Base-by-base conservation (phyloP, 2,888 invertebrate species). In the Meloe dianella region DNA sequence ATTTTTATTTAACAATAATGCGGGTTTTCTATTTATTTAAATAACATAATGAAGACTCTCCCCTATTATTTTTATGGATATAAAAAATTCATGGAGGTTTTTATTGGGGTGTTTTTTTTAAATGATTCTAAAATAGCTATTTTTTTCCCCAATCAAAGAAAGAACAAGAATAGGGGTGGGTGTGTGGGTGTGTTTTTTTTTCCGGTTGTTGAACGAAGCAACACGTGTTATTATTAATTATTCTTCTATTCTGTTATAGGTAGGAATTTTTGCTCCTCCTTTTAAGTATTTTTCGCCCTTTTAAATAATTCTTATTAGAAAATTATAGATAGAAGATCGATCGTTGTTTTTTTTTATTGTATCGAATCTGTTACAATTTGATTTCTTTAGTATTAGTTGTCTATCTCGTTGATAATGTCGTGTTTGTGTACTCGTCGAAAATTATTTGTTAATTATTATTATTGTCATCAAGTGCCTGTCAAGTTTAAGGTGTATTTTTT, bases 401-500 rank as follows among this genome's bases (percentile, higher is more conserved):
- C 17, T 41, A 41, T n/a, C 17, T 41, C 12, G 2, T 41, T 41
- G 41, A 41, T 41, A 41, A 41, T 41, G 41, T n/a, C n/a, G 41
- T 41, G 41, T 41, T 41, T 41, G 41, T 41, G 41, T 41, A 41
- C n/a, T 41, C 41, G 41, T 41, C n/a, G 41, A 1, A n/a, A 41
- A 8, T 0, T 41, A n/a, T 17, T 41, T 41, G 41, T 41, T 41
- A 41, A 41, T 41, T n/a, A 41, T 17, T 41, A 41, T 41, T n/a
- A 41, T 17, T 41, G n/a, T 41, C 41, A 41, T 41, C 41, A 41
- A 41, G 41, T 41, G 17, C 41, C 41, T n/a, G 41, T 41, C n/a
- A 41, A 41, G 41, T 41, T 41, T 41, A 41, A 41, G 41, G 41
- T 41, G n/a, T n/a, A n/a, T n/a, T 41, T 41, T n/a, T 38, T n/a